Conservation (phyloP, 1,140 invertebrate genomes). For the Magallana angulata region DNA sequence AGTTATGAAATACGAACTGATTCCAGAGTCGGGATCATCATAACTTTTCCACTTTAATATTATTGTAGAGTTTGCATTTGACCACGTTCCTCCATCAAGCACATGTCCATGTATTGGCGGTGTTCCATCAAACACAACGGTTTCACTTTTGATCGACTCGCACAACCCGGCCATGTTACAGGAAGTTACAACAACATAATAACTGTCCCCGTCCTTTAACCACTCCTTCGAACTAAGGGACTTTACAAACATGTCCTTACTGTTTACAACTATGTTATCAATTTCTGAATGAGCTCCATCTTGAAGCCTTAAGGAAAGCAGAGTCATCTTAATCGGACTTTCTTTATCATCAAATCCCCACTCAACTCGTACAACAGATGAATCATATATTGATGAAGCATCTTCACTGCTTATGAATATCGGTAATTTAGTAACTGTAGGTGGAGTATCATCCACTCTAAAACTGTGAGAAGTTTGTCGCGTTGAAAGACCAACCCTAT, state of each 20-base stretch:
- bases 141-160: slow-evolving; percentile 40
- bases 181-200: slow-evolving; percentile 60
- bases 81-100: slow-evolving; percentile 54
- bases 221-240: slow-evolving; percentile 42
- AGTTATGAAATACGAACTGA: slow-evolving; percentile 56
- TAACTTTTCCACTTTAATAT: slow-evolving; percentile 63
- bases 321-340: slow-evolving; percentile 62
- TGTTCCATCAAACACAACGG: slow-evolving; percentile 62
- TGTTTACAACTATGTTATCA: slow-evolving; percentile 42
- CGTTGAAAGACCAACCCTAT: slow-evolving; percentile 55
- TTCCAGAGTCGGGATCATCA: slow-evolving; percentile 61
- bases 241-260: slow-evolving; percentile 45
- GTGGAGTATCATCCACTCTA: slow-evolving; percentile 59
- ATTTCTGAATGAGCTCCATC: slow-evolving; percentile 54
- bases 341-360: slow-evolving; percentile 67
- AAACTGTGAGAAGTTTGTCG: slow-evolving; percentile 58
- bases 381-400: slow-evolving; percentile 56
- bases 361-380: slow-evolving; percentile 55
- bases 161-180: slow-evolving; percentile 69
- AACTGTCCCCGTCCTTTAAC: slow-evolving; percentile 60
- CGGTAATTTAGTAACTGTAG: slow-evolving; percentile 43
- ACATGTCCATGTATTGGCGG: slow-evolving; percentile 67
- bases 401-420: slow-evolving; percentile 38
- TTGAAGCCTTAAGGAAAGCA: slow-evolving; percentile 54
- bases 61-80: slow-evolving; percentile 18